A percentile compares a stretch with the other conserved stretches of the same genome.
Conservation (phyloP, 2,888 invertebrate genomes). For the Parthenolecanium corni region DNA sequence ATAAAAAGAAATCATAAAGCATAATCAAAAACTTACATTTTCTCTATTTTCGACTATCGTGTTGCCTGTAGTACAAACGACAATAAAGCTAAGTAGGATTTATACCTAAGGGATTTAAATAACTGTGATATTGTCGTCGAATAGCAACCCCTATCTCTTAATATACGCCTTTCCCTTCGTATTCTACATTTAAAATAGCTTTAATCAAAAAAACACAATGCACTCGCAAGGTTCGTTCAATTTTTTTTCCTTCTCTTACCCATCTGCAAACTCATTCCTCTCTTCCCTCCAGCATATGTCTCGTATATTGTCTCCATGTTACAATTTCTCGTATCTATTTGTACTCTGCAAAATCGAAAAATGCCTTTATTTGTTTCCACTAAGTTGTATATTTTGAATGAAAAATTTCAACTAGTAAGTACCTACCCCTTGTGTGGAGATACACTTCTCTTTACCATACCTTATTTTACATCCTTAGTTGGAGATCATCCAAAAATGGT, state of each 20-base stretch:
- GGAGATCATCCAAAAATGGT: conserved; percentile 16
- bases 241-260: no score
- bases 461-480: conserved; percentile 15
- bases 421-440: no score
- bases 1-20: conserved; percentile 25
- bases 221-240: no score
- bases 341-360: neutral
- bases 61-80: conserved; percentile 11
- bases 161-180: conserved; percentile 13
- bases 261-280: neutral
- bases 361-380: no score
- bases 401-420: neutral
- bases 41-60: conserved; percentile 18
- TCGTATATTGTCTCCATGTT: conserved; percentile 4
- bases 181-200: conserved; percentile 21
- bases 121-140: conserved; percentile 22
- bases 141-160: conserved; percentile 24
- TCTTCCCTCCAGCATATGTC: neutral
- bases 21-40: conserved; percentile 24
- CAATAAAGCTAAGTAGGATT: conserved; percentile 21
- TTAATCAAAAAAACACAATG: conserved; percentile 13
- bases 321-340: conserved; percentile 12
- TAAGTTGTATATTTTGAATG: neutral
- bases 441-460: no score
- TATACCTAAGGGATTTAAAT: conserved; percentile 26